Evolutionary conservation across 2,888 invertebrate species (phyloP), one percentile per base, ranked within the genome.

Genomic region (Molanna angustata): DNA sequence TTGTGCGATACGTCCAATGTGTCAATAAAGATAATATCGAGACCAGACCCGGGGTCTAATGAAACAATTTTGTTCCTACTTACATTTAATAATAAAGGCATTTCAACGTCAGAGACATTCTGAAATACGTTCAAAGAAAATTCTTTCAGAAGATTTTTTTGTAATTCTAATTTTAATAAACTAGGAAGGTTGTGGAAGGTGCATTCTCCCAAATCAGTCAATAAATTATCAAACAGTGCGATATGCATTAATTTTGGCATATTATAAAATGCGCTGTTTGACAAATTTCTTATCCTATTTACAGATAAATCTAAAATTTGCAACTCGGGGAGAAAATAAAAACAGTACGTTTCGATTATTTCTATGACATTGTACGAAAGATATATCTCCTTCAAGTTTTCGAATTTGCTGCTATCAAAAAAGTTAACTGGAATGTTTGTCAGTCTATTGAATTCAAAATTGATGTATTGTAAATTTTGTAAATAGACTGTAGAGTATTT

Each of bases 371-470:
- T 94, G 68, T 90, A 88, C 3, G 90, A 88, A 49, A 94, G 74
- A 63, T 92, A 83, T 32, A 93, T 78, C 67, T 92, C 90, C 49
- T 83, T 83, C 46, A 94, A 69, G 62, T 86, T 83, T 9, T 83
- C 76, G 62, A 92, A 89, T 4, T 85, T 72, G 49, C 82, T 83
- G 2, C 83, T 75, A 62, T 84, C 79, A 62, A 90, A 86, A 40
- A 89, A 73, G 56, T 82, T 82, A 22, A 77, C 73, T 0, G 88
- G 85, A 52, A 94, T 74, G 40, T 80, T 77, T 55, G 84, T 82
- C 11, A 94, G 77, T 62, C 87, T 82, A 71, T 94, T 94, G 49
- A 89, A 90, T 65, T 92, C 92, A 64, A 94, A 73, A 70, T 93
- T 92, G 52, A 93, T 76, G 71, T 92, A 91, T 65, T 86, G 86